These are phyloP conservation scores for Saccopteryx leptura DNA, from an alignment of 2,113 vertebrate genomes.

Conservation along the genomic window DNA sequence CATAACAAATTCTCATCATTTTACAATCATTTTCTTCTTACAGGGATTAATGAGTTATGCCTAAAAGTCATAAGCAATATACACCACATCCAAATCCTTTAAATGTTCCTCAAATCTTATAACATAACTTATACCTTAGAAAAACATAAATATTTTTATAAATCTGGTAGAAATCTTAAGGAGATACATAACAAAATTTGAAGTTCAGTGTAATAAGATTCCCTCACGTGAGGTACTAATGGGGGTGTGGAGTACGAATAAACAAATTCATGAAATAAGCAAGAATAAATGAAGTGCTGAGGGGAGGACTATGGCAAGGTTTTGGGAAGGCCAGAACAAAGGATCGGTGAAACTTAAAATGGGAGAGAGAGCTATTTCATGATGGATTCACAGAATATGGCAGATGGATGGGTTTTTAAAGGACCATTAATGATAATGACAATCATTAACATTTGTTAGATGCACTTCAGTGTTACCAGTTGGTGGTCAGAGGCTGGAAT, in stretches of 20 bases:
- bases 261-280: not conserved
- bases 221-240: not conserved
- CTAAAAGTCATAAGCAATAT: not conserved
- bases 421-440: not conserved
- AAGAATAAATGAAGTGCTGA: not conserved
- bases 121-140: not conserved
- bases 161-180: not conserved
- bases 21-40: not conserved
- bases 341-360: not conserved
- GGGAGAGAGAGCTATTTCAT: not conserved
- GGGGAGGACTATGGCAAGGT: not conserved
- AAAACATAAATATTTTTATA: constrained; percentile 23
- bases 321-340: not conserved
- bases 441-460: constrained; percentile 17
- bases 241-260: not conserved
- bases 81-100: not conserved
- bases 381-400: not conserved
- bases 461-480: not conserved
- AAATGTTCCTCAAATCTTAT: not conserved
- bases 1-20: not conserved
- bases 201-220: not conserved
- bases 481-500: not conserved
- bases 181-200: not conserved
- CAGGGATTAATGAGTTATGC: not conserved
- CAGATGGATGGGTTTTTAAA: not conserved